Conservation (phyloP, 1,140 invertebrate species). For the Hestina assimilis region DNA sequence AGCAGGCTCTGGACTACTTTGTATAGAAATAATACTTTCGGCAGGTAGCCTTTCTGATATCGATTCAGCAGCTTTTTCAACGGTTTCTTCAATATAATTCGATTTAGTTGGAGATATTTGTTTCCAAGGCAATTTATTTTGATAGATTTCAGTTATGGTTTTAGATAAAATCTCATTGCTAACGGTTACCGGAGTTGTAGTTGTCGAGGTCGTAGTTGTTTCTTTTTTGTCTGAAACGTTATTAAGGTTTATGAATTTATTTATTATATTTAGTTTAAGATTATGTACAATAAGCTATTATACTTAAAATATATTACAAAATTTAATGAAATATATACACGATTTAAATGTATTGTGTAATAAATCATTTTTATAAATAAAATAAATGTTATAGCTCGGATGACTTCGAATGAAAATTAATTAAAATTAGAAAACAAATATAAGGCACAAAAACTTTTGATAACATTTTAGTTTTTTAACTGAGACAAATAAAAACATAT, state of each 20-base stretch:
- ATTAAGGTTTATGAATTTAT: not conserved
- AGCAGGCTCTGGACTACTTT: constrained; percentile 46
- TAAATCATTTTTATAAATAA: too few species aligned
- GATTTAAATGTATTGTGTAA: too few species aligned
- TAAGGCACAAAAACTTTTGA: too few species aligned
- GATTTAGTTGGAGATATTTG: constrained; percentile 33
- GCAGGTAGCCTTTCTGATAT: constrained; percentile 55
- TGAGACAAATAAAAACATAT: too few species aligned
- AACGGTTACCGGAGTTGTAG: constrained; percentile 31
- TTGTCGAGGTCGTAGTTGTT: constrained; percentile 32
- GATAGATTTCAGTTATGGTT: constrained; percentile 50
- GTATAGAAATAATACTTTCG: constrained; percentile 60
- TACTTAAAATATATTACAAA: too few species aligned
- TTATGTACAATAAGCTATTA: too few species aligned
- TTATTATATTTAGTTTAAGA: too few species aligned
- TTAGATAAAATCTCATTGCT: constrained; percentile 46
- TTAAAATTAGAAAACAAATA: too few species aligned
- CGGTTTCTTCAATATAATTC: constrained; percentile 19
- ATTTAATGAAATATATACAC: too few species aligned
- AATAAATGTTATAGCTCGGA: too few species aligned
- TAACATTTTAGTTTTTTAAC: too few species aligned
- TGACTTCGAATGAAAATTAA: too few species aligned
- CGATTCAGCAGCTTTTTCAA: constrained; percentile 33
- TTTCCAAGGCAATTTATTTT: constrained; percentile 57
- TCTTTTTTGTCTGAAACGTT: constrained; percentile 55